phyloP scores from a whole-genome alignment of 2,888 invertebrate species.

The Halictus quadricinctus region DNA sequence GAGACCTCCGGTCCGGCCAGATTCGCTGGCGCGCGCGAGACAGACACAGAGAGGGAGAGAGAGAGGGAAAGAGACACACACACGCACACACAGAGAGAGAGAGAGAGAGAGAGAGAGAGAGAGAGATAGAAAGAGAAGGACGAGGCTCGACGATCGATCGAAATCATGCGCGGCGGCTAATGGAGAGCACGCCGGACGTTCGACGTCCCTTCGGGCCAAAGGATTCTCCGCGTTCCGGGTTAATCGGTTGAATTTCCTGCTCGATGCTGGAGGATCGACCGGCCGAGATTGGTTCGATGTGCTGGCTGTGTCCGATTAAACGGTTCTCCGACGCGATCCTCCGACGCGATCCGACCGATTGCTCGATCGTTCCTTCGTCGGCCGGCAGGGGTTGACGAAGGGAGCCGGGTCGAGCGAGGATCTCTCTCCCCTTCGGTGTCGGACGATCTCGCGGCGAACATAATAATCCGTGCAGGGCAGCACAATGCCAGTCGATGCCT shows the following conservation, averaged over 20 bases:
- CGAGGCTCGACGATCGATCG: slow-evolving; percentile 32
- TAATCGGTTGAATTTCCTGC: slow-evolving; percentile 46
- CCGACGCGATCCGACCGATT: slow-evolving; percentile 6
- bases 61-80: neutral
- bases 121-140: neutral
- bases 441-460: slow-evolving; percentile 31
- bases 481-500: slow-evolving; percentile 45
- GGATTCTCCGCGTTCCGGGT: slow-evolving; percentile 28
- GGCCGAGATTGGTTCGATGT: slow-evolving; percentile 25
- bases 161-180: slow-evolving; percentile 30
- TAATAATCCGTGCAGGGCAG: slow-evolving; percentile 50
- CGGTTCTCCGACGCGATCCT: neutral
- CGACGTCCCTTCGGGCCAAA: slow-evolving; percentile 31
- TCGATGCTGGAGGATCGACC: slow-evolving; percentile 39
- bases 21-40: neutral
- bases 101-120: neutral
- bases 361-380: slow-evolving; percentile 12
- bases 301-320: slow-evolving; percentile 32
- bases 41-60: neutral
- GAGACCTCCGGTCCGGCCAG: neutral
- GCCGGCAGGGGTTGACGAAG: neutral
- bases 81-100: neutral
- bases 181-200: slow-evolving; percentile 37
- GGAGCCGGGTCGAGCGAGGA: neutral
- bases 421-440: slow-evolving; percentile 1